Evolutionary conservation across 1,140 invertebrate species (phyloP), one percentile per base, ranked within the genome.

Genomic region (Heliconius hewitsoni): DNA sequence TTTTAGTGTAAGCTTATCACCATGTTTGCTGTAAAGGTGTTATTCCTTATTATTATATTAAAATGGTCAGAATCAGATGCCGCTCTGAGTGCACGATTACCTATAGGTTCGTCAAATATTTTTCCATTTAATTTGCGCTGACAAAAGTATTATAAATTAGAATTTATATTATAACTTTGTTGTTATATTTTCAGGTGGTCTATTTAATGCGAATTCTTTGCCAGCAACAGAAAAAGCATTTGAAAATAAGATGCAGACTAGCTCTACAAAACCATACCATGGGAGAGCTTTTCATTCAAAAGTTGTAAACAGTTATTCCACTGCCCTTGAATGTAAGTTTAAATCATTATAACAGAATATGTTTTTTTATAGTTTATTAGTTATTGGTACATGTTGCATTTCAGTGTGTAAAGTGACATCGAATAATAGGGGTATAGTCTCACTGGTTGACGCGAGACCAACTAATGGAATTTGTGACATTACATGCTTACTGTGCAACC

Each of bases 391-490:
- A 23, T 57, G 9, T 57, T 57, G n/a, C 16, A 30, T 37, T 77
- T 81, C 82, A 93, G 92, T 93, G 71, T 93, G 92, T 74, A 79
- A 84, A 13, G 75, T 83, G 34, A 92, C 90, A 74, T 86, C 87
- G 5, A 83, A 92, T 71, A 84, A 89, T 52, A 86, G 83, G 74
- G 89, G 87, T 3, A 84, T 93, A 46, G 89, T 86, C 23, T 90
- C 93, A 0, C 76, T 94, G 55, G 86, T 94, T 46, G 93, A 94
- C 78, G 88, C 89, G 1, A 83, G 91, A 42, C 90, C 91, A 30
- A 93, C 91, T 0, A 74, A 88, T 34, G 93, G 91, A 18, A 84
- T 90, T 71, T 94, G 93, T 66, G 93, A 94, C 71, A 90, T 82
- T 39, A 86, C 86, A 50, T 94, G 93, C 76, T 83, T 91, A 42